Base-by-base conservation (phyloP, 2,113 vertebrate species). In the Heterocephalus glaber region DNA sequence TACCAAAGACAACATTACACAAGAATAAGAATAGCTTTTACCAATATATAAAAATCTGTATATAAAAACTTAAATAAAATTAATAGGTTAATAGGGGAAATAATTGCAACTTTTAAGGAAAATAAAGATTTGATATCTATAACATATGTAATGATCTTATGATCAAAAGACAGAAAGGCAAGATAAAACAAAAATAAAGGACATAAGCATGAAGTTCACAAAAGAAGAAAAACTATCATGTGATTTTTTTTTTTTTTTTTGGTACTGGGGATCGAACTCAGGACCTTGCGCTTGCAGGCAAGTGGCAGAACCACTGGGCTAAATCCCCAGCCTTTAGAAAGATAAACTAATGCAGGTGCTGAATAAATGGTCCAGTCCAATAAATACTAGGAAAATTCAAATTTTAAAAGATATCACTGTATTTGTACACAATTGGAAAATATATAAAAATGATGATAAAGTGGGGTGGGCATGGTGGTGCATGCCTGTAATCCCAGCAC, bases 101-200 rank as follows among this genome's bases (percentile, higher is more conserved):
- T 86, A 89, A 56, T 82, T 96, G 5, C 66, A 82, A 52, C 28
- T 92, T 90, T 17, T 72, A 92, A 84, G n/a, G 24, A 30, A 96
- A 95, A 19, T 12, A 83, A 86, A 95, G 7, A 76, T 41, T 93
- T 72, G 7, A 44, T 74, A 85, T 47, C 10, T 2, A 60, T 74
- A 61, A 66, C n/a, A 86, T 38, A 86, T 1, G 38, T 47, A 72
- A 41, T 66, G 26, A n/a, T 92, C 26, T 74, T 81, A 52, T 65
- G 77, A 76, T 66, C 60, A 84, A 68, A 35, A 79, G 65, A 65
- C 33, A 65, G 90, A 95, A 80, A 81, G 47, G 81, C 8, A 3
- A 95, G 13, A 47, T 61, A 22, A 5, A 24, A 49, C 26, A 63
- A 44, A 66, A 47, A 77, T 33, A 77, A 77, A 47, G 28, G 74